phyloP scores from a whole-genome alignment of 2,888 invertebrate species.

The Lasioglossum lativentre region DNA sequence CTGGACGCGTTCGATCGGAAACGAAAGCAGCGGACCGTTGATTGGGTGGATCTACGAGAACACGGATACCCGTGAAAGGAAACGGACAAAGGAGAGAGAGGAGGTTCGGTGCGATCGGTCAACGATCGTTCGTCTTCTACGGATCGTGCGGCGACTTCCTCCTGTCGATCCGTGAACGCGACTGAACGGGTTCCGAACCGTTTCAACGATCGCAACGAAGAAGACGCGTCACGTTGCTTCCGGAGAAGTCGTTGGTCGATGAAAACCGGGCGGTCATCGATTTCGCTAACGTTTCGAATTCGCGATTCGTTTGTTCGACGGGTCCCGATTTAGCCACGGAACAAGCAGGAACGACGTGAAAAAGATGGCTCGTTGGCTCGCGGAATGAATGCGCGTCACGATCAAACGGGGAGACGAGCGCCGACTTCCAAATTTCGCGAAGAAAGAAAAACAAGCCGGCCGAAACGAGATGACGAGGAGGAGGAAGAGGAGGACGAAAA shows the following conservation, averaged over 20 bases:
- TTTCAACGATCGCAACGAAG: neutral
- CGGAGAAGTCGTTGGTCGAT: neutral
- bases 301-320: constrained; percentile 15
- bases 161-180: neutral
- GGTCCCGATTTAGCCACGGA: constrained; percentile 67
- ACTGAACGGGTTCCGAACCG: constrained; percentile 7
- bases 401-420: constrained; percentile 52
- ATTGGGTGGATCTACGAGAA: neutral
- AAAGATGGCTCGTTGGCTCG: constrained; percentile 60
- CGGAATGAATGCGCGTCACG: constrained; percentile 68
- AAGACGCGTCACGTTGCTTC: neutral
- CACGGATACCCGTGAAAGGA: constrained; percentile 3
- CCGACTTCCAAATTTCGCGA: constrained; percentile 66
- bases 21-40: constrained; percentile 7
- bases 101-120: neutral
- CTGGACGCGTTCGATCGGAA: neutral
- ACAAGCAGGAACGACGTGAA: constrained; percentile 57
- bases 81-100: constrained; percentile 4
- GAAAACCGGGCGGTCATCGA: constrained; percentile 18
- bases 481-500: too few species aligned
- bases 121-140: neutral
- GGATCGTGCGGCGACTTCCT: neutral
- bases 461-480: constrained; percentile 19
- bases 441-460: constrained; percentile 29
- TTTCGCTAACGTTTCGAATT: constrained; percentile 31